A percentile compares a stretch with the other conserved stretches of the same genome.
These are phyloP conservation scores for Synanthedon tipuliformis DNA, from an alignment of 2,888 invertebrate genomes.

Conservation along the genomic window DNA sequence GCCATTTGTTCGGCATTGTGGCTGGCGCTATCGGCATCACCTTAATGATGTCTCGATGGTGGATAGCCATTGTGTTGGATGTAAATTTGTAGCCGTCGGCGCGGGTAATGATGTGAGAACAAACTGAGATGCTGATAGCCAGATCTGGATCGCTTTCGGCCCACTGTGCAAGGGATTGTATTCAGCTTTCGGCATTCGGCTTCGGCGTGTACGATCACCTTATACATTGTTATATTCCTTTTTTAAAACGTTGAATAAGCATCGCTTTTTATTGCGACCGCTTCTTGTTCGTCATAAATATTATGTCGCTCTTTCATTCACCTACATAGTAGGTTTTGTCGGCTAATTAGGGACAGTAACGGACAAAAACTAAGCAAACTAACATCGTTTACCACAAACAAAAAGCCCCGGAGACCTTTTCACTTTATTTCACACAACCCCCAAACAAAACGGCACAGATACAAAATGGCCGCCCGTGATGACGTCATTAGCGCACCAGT, in stretches of 20 bases:
- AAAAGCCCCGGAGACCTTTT: slow-evolving; percentile 36
- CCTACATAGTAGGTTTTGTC: background rate
- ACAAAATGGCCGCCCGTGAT: slow-evolving; percentile 46
- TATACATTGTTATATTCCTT: slow-evolving; percentile 29
- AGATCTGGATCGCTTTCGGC: slow-evolving; percentile 61
- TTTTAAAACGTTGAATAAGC: slow-evolving; percentile 31
- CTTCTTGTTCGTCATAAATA: slow-evolving; percentile 43
- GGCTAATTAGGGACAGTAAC: background rate
- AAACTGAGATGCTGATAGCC: slow-evolving; percentile 68
- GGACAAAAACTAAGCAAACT: slow-evolving; percentile 26
- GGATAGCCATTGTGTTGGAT: slow-evolving; percentile 71
- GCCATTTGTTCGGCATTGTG: slow-evolving; percentile 30
- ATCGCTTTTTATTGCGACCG: slow-evolving; percentile 32
- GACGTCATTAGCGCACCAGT: slow-evolving; percentile 58
- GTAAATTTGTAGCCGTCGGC: slow-evolving; percentile 71
- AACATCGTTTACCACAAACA: slow-evolving; percentile 6
- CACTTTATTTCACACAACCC: slow-evolving; percentile 25
- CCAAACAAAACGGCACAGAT: slow-evolving; percentile 54
- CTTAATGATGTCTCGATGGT: slow-evolving; percentile 71
- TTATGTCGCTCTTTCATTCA: background rate
- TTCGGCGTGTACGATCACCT: slow-evolving; percentile 24
- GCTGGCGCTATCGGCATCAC: slow-evolving; percentile 70
- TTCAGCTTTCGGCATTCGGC: slow-evolving; percentile 44
- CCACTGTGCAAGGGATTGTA: slow-evolving; percentile 51
- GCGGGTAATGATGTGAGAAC: slow-evolving; percentile 72